Percentiles rank a stretch among this genome's conserved stretches.
Conservation (phyloP, 2,113 vertebrate species). For the Gavialis gangeticus region DNA sequence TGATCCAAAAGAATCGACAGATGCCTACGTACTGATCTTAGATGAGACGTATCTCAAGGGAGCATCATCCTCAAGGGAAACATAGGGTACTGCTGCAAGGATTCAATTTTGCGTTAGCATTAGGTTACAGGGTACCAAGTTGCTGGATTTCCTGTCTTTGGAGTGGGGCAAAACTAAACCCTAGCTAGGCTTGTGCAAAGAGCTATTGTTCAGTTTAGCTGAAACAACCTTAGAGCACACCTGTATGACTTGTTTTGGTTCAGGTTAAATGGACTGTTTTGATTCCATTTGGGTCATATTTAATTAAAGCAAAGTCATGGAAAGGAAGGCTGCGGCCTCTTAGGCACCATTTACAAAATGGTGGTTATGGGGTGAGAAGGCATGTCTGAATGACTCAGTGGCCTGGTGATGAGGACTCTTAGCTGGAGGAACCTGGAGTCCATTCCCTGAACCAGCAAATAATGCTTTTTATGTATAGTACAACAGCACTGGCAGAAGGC, state of each 20-base stretch:
- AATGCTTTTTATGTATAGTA: not conserved
- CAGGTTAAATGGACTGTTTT: not conserved
- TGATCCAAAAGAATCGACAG: no score
- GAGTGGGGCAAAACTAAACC: not conserved
- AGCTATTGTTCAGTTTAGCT: not conserved
- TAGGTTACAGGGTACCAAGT: not conserved
- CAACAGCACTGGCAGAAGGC: no score
- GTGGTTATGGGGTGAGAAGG: not conserved
- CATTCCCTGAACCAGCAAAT: not conserved
- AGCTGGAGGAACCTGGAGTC: not conserved
- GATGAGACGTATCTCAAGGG: no score
- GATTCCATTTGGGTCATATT: not conserved
- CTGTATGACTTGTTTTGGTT: no score
- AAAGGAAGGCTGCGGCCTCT: no score
- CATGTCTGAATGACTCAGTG: not conserved
- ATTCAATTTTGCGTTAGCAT: not conserved
- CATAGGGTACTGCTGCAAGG: not conserved
- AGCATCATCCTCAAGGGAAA: not conserved
- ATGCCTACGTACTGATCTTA: no score
- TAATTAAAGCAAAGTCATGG: no score
- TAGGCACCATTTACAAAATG: not conserved
- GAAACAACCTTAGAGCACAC: no score
- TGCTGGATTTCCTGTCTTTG: slow-evolving; percentile 1
- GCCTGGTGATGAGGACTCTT: not conserved
- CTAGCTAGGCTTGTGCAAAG: slow-evolving; percentile 7